Percentiles rank a stretch among this genome's conserved stretches.
Conservation (phyloP, 2,797 vertebrate species). For the Hippocampus kuda region DNA sequence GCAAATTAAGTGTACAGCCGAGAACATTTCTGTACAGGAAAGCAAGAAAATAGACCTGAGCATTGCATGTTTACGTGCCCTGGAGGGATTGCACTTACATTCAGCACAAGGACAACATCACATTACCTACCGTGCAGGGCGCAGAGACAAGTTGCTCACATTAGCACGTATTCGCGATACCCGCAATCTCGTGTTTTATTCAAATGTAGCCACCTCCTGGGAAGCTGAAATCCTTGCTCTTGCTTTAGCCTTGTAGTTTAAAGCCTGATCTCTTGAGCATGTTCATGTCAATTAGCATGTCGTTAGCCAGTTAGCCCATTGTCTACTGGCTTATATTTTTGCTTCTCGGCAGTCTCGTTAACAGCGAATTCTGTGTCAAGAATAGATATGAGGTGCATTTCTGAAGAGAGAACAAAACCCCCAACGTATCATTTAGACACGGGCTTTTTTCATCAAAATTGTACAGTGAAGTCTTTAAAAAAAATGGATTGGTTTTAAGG, state of each 20-base stretch:
- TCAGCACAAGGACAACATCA: constrained; percentile 26
- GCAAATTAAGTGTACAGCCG: neutral
- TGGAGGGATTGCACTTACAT: constrained; percentile 14
- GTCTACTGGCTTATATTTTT: constrained; percentile 4
- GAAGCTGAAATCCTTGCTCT: constrained; percentile 7
- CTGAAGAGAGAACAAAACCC: constrained; percentile 10
- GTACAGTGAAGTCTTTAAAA: neutral
- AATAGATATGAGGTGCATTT: neutral
- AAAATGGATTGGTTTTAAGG: neutral
- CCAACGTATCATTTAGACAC: neutral
- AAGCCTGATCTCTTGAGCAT: constrained; percentile 11
- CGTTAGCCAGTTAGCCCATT: constrained; percentile 7
- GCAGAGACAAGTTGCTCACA: constrained; percentile 24
- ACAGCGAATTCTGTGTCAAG: constrained; percentile 3
- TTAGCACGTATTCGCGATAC: constrained; percentile 29
- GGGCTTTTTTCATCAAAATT: constrained; percentile 2
- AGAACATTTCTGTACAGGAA: constrained; percentile 3
- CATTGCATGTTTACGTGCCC: constrained; percentile 12
- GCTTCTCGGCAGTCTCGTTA: constrained; percentile 13
- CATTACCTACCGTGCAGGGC: constrained; percentile 21
- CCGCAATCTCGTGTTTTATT: constrained; percentile 34
- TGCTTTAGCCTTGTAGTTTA: constrained; percentile 12
- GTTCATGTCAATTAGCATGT: constrained; percentile 8
- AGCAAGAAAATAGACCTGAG: constrained; percentile 2
- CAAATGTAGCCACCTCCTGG: constrained; percentile 21